A percentile compares a stretch with the other conserved stretches of the same genome.
These are phyloP conservation scores for Threskiornis aethiopicus DNA, from an alignment of 2,797 vertebrate genomes.

Conservation along the genomic window DNA sequence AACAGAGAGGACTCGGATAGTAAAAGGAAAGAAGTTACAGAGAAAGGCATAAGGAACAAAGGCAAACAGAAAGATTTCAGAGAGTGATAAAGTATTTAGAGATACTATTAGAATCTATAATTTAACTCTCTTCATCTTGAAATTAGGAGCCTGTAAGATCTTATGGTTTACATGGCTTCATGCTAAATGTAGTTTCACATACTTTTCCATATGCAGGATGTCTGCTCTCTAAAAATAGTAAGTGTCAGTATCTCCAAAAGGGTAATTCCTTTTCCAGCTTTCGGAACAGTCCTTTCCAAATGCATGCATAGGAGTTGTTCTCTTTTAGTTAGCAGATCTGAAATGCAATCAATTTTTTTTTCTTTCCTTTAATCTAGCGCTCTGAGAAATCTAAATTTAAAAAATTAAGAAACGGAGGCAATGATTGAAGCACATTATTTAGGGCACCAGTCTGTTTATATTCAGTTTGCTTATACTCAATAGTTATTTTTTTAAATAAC, in stretches of 20 bases:
- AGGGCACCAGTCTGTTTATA: not conserved
- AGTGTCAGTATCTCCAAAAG: constrained; percentile 13
- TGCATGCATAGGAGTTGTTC: not conserved
- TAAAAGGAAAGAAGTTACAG: constrained; percentile 11
- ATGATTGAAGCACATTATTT: not conserved
- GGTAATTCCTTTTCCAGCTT: constrained; percentile 20
- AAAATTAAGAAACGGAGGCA: not conserved
- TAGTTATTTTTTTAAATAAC: not conserved
- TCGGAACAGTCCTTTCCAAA: not conserved
- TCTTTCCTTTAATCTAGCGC: not conserved
- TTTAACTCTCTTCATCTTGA: constrained; percentile 63
- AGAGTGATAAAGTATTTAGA: constrained; percentile 54
- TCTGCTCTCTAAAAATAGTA: constrained; percentile 29
- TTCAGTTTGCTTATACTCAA: not conserved
- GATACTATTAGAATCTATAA: constrained; percentile 34
- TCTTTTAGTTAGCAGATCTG: not conserved
- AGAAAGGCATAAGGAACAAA: constrained; percentile 37
- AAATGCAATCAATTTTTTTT: not conserved
- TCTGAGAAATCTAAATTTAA: not conserved
- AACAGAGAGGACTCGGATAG: not conserved
- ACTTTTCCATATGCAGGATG: constrained; percentile 7
- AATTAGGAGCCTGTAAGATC: constrained; percentile 51
- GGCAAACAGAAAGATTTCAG: constrained; percentile 50
- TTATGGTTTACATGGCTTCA: constrained; percentile 42
- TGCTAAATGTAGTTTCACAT: not conserved